Evolutionary conservation across 2,797 vertebrate genomes (phyloP), one percentile per base, ranked within the genome.

Genomic region (Melanotaenia boesemani): DNA sequence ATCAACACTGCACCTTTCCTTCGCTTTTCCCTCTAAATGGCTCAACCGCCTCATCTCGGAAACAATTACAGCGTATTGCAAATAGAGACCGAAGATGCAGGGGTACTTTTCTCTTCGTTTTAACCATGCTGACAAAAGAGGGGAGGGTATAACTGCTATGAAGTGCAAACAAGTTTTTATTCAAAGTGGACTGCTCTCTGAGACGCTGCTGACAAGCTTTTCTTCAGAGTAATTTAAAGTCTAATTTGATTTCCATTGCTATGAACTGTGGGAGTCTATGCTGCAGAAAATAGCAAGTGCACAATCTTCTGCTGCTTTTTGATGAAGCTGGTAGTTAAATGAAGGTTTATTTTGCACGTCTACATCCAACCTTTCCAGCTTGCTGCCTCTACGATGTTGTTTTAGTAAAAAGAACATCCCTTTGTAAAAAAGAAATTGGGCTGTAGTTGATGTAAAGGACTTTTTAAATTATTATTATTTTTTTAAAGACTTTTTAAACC

Each of bases 211-310:
- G 73, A 82, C 77, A 72, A 78, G 79, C 76, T 48, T 34, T 59
- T 73, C 81, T 83, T 77, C 76, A 72, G 4, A 61, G 84, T 83
- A 79, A 92, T 91, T 85, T 77, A 16, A 64, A 37, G 65, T 72
- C 74, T 85, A 88, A 91, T 91, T 90, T 88, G 77, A 86, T 90
- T 91, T 83, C 70, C 67, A 86, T 82, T 86, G 79, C 91, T 67
- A 56, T 46, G 66, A 88, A 63, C 78, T 52, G 76, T 76, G 70
- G 87, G 84, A 86, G 81, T 63, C 74, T 63, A 48, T 48, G 79
- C 74, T 52, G 56, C 39, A 32, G 71, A 79, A 90, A 86, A 89
- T 34, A 61, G 62, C 84, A 87, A 89, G 81, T 88, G 86, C 86
- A 81, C 87, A 63, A 84, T 86, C 16, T 90, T 84, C 68, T 70